These are phyloP conservation scores for Drosophila athabasca DNA, from an alignment of 1,140 invertebrate genomes.

Conservation along the genomic window DNA sequence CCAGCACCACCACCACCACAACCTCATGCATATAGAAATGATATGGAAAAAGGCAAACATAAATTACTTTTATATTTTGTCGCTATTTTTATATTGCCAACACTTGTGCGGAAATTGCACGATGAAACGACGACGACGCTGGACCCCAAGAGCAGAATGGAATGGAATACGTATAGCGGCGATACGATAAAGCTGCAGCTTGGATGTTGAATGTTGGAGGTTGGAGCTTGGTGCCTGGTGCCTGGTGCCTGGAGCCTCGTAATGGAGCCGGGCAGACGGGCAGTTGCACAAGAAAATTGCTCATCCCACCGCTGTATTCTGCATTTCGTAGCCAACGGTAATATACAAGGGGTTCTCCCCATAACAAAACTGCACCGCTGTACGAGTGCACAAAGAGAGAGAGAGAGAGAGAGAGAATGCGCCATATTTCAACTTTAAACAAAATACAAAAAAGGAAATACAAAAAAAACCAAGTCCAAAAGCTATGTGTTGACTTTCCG, in stretches of 20 bases:
- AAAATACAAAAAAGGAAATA: slow-evolving; percentile 5
- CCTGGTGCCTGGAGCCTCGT: neutral
- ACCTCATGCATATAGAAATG: slow-evolving; percentile 62
- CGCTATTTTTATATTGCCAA: slow-evolving; percentile 82
- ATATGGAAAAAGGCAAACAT: slow-evolving; percentile 76
- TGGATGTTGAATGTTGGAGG: too few species aligned
- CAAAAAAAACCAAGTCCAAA: too few species aligned
- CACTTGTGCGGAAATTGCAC: slow-evolving; percentile 81
- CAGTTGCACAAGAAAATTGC: slow-evolving; percentile 67
- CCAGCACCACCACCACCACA: neutral
- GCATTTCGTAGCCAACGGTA: slow-evolving; percentile 71
- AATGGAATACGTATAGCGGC: slow-evolving; percentile 17
- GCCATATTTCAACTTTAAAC: slow-evolving; percentile 66
- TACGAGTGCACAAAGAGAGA: too few species aligned
- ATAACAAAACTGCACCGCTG: too few species aligned
- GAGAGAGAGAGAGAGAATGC: slow-evolving; percentile 18
- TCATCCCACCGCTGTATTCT: slow-evolving; percentile 34
- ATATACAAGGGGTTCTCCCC: neutral
- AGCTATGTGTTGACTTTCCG: too few species aligned
- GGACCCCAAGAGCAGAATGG: slow-evolving; percentile 43
- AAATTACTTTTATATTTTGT: slow-evolving; percentile 82
- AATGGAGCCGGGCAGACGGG: slow-evolving; percentile 1
- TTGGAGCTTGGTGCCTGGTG: neutral
- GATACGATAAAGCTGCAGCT: slow-evolving; percentile 1
- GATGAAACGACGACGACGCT: slow-evolving; percentile 69